These are phyloP conservation scores for Loris lydekkerianus DNA, from an alignment of 2,797 vertebrate species.

Conservation along the genomic window DNA sequence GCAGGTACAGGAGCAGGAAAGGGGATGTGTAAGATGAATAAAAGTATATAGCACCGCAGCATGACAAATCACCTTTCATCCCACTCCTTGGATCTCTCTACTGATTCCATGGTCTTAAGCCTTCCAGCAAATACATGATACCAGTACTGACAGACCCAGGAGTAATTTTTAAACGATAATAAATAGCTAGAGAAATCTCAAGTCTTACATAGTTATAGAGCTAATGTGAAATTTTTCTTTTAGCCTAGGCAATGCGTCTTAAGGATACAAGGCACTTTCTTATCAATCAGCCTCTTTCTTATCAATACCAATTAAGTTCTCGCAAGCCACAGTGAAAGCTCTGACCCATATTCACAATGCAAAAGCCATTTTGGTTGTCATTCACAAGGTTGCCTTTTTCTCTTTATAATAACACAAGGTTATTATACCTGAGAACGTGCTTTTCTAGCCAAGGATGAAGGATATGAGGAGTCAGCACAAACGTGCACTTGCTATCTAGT, in stretches of 20 bases:
- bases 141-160: not conserved
- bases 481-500: conserved; percentile 31
- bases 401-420: conserved; percentile 2
- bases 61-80: not conserved
- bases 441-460: conserved; percentile 20
- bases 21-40: not conserved
- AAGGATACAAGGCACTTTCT: conserved; percentile 9
- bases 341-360: not conserved
- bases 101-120: not conserved
- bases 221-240: conserved; percentile 24
- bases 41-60: accelerated
- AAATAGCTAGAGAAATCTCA: not conserved
- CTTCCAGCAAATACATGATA: not conserved
- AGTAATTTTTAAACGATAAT: conserved; percentile 24
- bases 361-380: conserved; percentile 33
- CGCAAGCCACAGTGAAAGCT: not conserved
- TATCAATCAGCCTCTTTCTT: conserved; percentile 5
- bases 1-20: conserved; percentile 78
- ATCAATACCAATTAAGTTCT: not conserved
- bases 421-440: not conserved
- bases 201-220: conserved; percentile 7
- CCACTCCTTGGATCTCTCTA: not conserved
- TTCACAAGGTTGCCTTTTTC: conserved; percentile 18
- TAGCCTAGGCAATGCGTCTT: conserved; percentile 4
- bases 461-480: conserved; percentile 6